These are phyloP conservation scores for Pterobdella sp. DNA, from an alignment of 2,888 invertebrate species.

Conservation along the genomic window DNA sequence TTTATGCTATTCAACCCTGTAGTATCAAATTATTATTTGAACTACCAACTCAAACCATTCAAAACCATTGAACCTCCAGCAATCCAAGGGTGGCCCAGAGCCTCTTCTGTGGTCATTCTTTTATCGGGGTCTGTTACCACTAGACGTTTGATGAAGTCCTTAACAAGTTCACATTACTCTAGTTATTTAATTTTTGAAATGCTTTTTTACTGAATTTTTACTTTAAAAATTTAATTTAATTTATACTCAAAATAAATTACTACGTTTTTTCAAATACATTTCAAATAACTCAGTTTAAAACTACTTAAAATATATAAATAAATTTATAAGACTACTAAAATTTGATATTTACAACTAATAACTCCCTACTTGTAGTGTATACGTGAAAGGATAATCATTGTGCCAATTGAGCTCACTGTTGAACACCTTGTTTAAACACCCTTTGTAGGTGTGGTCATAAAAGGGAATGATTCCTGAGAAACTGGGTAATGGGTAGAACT, in stretches of 20 bases:
- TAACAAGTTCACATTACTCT: too few species aligned
- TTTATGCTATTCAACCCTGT: constrained; percentile 19
- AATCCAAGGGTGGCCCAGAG: constrained; percentile 26
- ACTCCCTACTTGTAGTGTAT: not conserved
- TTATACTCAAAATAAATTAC: too few species aligned
- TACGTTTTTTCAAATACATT: too few species aligned
- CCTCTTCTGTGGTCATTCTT: constrained; percentile 18
- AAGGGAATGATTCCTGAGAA: constrained; percentile 27
- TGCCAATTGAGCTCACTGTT: not conserved
- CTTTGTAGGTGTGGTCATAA: constrained; percentile 11
- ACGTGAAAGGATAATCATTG: not conserved
- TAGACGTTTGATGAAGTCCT: constrained; percentile 23
- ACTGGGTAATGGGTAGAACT: not conserved
- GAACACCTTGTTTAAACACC: constrained; percentile 8
- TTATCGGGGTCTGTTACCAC: not conserved
- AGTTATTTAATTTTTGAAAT: too few species aligned
- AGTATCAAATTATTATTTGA: not conserved
- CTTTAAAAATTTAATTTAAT: too few species aligned
- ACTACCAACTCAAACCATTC: not conserved
- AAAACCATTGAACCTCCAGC: not conserved
- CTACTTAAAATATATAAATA: too few species aligned
- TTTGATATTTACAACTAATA: not conserved
- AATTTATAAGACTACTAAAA: too few species aligned
- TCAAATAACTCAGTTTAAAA: too few species aligned
- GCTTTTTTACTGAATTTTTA: too few species aligned